Evolutionary conservation across 2,113 vertebrate species (phyloP), one percentile per base, ranked within the genome.

Genomic region (Cheirogaleus medius): DNA sequence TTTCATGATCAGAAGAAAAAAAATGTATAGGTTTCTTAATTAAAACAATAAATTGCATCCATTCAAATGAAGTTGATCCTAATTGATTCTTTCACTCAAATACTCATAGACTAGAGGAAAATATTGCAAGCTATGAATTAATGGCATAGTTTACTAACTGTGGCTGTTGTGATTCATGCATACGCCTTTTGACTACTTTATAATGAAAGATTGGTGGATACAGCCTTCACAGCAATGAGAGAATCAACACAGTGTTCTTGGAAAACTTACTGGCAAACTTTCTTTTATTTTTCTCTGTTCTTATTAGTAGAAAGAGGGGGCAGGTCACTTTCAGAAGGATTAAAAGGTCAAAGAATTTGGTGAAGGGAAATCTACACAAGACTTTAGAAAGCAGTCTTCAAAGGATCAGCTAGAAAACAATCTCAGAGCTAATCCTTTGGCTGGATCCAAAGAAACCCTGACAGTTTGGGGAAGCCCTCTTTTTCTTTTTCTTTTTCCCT

Each of bases 281-380:
- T 96, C 88, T 96, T 98, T 96, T 92, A 84, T 87, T 97, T 64
- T n/a, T 83, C 85, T 85, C 78, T 73, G 18, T 87, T 93, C 96
- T 97, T 94, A 90, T 98, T 96, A 74, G 44, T 90, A 92, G 73
- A 83, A 13, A 49, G 58, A 78, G n/a, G 11, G 73, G 66, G 96
- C 71, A 97, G 95, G 94, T 98, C 95, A 88, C 64, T 98, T 98
- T 98, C 96, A 98, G 92, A 68, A 96, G 98, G 98, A 98, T 99
- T 99, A 98, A 98, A 98, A 97, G 98, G 98, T 99, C 98, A 98
- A 97, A 98, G 93, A 98, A 97, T 86, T 95, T 32, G 3, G 73
- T 1, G 69, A 95, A 94, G 94, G 98, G 93, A 98, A 94, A 95
- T 78, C 96, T 82, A 90, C 56, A 77, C 14, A 97, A 98, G 97